Evolutionary conservation across 1,140 invertebrate genomes (phyloP).

Genomic region (Aphis craccivora): DNA sequence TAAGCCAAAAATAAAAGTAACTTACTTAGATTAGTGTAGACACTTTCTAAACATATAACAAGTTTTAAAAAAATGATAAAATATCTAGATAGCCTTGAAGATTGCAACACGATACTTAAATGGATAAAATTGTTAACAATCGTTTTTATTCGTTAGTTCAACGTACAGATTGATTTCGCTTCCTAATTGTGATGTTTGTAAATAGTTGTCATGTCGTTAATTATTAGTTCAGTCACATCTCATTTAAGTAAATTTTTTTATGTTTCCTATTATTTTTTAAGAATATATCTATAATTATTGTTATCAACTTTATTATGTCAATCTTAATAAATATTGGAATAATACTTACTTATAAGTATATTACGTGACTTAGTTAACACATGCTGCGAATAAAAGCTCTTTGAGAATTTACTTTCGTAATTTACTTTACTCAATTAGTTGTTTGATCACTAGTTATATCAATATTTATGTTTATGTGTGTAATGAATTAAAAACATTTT

Average conservation of each 20-base stretch:
- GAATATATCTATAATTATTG: background rate
- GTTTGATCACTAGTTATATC: background rate
- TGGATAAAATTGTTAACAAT: background rate
- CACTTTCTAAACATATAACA: background rate
- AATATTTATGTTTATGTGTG: background rate
- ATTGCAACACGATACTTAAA: slow-evolving; percentile 8
- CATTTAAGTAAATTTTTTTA: background rate
- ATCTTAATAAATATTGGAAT: background rate
- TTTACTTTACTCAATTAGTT: background rate
- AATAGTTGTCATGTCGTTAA: background rate
- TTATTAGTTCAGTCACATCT: background rate
- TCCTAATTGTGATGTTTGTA: background rate
- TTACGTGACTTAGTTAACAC: background rate
- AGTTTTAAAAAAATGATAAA: background rate
- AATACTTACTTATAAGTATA: background rate
- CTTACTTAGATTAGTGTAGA: background rate
- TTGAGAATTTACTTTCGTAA: slow-evolving; percentile 2
- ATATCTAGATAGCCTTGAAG: background rate
- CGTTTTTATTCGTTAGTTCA: background rate
- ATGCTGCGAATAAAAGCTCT: background rate
- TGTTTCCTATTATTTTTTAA: background rate
- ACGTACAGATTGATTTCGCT: background rate
- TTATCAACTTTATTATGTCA: background rate
- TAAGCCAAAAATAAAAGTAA: background rate
- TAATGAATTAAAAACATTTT: background rate